Percentiles rank a stretch among this genome's conserved stretches.
Conservation (phyloP, 2,888 invertebrate species). For the Helicoverpa assulta region DNA sequence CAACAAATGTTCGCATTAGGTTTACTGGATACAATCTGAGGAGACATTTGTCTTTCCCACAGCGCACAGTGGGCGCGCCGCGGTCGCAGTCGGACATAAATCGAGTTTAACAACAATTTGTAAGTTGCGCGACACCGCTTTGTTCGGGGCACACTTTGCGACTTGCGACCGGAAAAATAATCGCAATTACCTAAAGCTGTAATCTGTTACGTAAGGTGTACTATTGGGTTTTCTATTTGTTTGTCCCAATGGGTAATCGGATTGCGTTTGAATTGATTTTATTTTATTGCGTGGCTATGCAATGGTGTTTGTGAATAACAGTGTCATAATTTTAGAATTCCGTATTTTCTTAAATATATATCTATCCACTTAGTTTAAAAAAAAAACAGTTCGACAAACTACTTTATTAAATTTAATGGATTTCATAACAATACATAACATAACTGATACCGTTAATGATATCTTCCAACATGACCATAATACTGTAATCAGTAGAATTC, state of each 20-base stretch:
- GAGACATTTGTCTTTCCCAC: constrained; percentile 61
- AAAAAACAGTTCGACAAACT: too few species aligned
- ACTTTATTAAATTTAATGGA: neutral
- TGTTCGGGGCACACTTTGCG: constrained; percentile 53
- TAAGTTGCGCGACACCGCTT: constrained; percentile 59
- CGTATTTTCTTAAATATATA: too few species aligned
- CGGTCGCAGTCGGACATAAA: constrained; percentile 63
- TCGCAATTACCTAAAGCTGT: constrained; percentile 34
- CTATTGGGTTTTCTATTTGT: constrained; percentile 34
- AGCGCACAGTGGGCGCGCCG: constrained; percentile 59
- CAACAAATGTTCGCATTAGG: constrained; percentile 51
- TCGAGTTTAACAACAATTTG: constrained; percentile 70
- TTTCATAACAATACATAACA: neutral
- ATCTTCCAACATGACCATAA: constrained; percentile 15
- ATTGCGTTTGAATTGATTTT: constrained; percentile 30
- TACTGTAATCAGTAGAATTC: constrained; percentile 41
- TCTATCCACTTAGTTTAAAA: too few species aligned
- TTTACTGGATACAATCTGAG: constrained; percentile 53
- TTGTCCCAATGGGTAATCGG: constrained; percentile 12
- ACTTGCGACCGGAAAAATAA: constrained; percentile 60
- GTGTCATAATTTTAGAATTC: too few species aligned
- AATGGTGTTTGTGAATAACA: too few species aligned
- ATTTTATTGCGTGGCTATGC: constrained; percentile 8
- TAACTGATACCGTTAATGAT: neutral
- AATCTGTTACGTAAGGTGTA: constrained; percentile 36